Evolutionary conservation across 30 jellyfish, hydroid and myxozoan species (phyloP).

Genomic region (Cassiopea xamachana): DNA sequence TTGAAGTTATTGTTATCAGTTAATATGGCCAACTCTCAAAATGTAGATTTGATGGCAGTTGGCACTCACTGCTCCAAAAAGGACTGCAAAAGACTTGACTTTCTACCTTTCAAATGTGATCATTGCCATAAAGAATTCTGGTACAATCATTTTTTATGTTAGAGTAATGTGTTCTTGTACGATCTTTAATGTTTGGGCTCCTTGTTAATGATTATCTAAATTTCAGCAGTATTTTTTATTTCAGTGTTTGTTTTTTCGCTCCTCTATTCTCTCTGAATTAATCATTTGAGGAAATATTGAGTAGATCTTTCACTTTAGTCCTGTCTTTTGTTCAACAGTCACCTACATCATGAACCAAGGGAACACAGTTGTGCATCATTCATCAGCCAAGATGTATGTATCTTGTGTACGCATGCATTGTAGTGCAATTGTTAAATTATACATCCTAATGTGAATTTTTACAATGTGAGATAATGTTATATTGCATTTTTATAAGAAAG

Average conservation of each 20-base stretch:
- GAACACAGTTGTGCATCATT: conserved; percentile 48
- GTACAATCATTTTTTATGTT: too few species aligned
- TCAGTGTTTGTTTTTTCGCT: too few species aligned
- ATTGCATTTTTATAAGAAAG: too few species aligned
- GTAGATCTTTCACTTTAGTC: neutral
- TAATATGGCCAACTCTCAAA: conserved; percentile 60
- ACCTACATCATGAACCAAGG: conserved; percentile 34
- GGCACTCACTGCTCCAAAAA: conserved; percentile 58
- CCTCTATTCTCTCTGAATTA: too few species aligned
- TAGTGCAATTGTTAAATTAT: too few species aligned
- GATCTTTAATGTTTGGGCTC: too few species aligned
- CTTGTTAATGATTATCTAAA: too few species aligned
- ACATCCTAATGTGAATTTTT: too few species aligned
- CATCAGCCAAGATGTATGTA: conserved; percentile 54
- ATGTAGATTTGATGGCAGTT: conserved; percentile 63
- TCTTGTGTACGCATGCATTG: neutral
- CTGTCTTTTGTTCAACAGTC: conserved; percentile 13
- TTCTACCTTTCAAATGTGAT: conserved; percentile 61
- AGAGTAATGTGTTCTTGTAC: too few species aligned
- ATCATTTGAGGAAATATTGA: too few species aligned
- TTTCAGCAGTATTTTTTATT: too few species aligned
- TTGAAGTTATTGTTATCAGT: neutral
- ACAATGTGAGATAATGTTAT: too few species aligned
- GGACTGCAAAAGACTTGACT: conserved; percentile 65
- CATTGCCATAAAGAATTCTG: conserved; percentile 49